Evolutionary conservation across 2,113 vertebrate species (phyloP).

Genomic region (Rhinichthys klamathensis): DNA sequence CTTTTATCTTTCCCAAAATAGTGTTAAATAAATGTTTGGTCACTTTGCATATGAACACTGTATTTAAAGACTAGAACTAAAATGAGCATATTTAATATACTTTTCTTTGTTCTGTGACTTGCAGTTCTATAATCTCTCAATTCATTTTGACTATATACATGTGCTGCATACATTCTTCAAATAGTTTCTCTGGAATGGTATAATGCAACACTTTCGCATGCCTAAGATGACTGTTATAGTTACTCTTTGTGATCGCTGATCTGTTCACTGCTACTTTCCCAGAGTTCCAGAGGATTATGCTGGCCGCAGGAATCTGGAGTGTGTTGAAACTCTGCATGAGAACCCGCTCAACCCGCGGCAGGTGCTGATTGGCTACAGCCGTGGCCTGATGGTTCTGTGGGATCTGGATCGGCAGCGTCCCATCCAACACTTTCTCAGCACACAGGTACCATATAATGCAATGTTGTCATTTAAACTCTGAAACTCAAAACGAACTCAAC

Average conservation of each 20-base stretch:
- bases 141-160: neutral
- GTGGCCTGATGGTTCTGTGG: conserved; percentile 91
- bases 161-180: neutral
- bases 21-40: neutral
- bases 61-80: neutral
- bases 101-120: neutral
- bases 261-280: conserved; percentile 1
- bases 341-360: conserved; percentile 84
- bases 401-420: conserved; percentile 79
- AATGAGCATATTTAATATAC: neutral
- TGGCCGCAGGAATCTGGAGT: conserved; percentile 85
- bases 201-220: neutral
- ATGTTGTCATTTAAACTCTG: neutral
- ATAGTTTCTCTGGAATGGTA: conserved; percentile 13
- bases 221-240: neutral
- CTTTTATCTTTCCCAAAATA: neutral
- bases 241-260: neutral
- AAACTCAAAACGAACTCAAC: neutral
- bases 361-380: conserved; percentile 91
- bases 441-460: conserved; percentile 79
- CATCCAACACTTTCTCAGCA: conserved; percentile 84
- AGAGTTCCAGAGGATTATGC: conserved; percentile 89
- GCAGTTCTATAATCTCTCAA: neutral
- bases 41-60: neutral
- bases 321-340: conserved; percentile 90